These are phyloP conservation scores for Chloroclystis v-ata DNA, from an alignment of 2,888 invertebrate species.

Conservation along the genomic window DNA sequence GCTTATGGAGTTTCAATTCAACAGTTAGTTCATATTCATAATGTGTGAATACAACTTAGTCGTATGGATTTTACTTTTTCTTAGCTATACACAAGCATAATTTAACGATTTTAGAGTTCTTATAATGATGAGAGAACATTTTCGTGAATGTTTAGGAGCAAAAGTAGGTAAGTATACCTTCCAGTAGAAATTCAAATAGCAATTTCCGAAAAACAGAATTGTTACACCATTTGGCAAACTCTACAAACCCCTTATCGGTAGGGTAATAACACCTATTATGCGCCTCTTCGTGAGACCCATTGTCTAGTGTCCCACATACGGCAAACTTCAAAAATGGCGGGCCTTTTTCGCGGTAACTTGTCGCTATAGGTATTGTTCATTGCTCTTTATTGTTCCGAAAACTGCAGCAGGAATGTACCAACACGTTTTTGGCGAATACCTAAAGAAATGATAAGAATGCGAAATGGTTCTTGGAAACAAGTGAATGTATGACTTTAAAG, in stretches of 20 bases:
- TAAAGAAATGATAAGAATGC: constrained; percentile 21
- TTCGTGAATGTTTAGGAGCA: too few relatives aligned
- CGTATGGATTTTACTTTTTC: too few relatives aligned
- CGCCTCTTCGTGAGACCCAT: constrained; percentile 30
- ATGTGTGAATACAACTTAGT: too few relatives aligned
- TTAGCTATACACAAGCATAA: too few relatives aligned
- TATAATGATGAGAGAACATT: too few relatives aligned
- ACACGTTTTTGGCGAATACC: constrained; percentile 22
- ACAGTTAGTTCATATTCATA: too few relatives aligned
- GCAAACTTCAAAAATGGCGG: constrained; percentile 42
- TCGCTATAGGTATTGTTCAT: constrained; percentile 18
- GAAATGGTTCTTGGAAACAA: constrained; percentile 16
- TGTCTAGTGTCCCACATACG: constrained; percentile 54
- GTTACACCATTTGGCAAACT: constrained; percentile 11
- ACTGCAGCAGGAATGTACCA: constrained; percentile 15
- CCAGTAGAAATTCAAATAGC: background rate
- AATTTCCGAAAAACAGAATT: constrained; percentile 21
- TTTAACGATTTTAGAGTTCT: too few relatives aligned
- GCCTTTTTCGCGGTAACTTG: constrained; percentile 30
- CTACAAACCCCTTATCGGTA: constrained; percentile 39
- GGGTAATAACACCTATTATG: constrained; percentile 44
- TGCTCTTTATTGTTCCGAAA: constrained; percentile 18
- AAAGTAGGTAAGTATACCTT: too few relatives aligned
- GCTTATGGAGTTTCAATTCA: too few relatives aligned
- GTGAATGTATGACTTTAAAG: too few relatives aligned